phyloP scores from a whole-genome alignment of 2,113 vertebrate species.

The Poecile atricapillus region DNA sequence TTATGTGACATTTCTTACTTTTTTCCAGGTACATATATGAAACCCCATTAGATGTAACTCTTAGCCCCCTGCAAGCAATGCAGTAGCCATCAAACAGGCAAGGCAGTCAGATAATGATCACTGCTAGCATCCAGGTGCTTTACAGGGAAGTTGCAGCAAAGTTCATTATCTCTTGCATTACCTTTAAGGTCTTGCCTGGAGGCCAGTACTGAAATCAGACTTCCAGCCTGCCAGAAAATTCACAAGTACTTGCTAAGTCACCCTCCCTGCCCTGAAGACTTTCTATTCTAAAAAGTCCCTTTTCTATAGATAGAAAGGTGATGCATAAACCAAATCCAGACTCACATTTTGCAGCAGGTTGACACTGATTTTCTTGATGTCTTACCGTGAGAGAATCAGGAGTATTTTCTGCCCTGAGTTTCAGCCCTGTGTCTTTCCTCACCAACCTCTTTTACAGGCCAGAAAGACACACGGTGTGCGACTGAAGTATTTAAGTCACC shows the following conservation, averaged over 20 bases:
- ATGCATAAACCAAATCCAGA: not conserved
- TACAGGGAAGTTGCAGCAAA: not conserved
- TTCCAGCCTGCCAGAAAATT: not conserved
- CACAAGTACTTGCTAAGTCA: not conserved
- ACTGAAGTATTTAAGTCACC: not conserved
- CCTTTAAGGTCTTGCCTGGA: not conserved
- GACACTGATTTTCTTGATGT: not conserved
- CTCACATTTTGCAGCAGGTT: not conserved
- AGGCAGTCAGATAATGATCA: not conserved
- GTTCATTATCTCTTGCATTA: not conserved
- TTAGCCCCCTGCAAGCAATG: not conserved
- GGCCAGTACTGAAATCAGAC: not conserved
- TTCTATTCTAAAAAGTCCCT: constrained; percentile 11
- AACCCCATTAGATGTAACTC: not conserved
- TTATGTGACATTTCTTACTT: not conserved
- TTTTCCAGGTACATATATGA: not conserved
- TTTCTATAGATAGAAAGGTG: not conserved
- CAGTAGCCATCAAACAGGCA: not conserved
- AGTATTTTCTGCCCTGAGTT: not conserved
- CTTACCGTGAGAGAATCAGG: not conserved
- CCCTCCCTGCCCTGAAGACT: not conserved
- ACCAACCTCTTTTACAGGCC: not conserved
- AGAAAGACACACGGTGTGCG: not conserved
- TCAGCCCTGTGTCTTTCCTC: not conserved
- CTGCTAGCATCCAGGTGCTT: not conserved